Evolutionary conservation across 2,888 invertebrate genomes (phyloP).

Genomic region (Asteroscopus sphinx): DNA sequence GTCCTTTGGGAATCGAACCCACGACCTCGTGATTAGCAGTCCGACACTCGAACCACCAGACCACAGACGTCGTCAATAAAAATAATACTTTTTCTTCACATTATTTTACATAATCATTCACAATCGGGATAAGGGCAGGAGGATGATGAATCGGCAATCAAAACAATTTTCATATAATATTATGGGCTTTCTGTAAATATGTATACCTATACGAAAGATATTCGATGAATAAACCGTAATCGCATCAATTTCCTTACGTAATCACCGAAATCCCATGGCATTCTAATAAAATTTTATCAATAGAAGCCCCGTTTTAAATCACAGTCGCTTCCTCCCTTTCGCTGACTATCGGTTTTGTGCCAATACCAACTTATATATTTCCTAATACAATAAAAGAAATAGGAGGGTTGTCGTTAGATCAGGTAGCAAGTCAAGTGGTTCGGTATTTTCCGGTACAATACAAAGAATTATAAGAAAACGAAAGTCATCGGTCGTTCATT

Average conservation of each 20-base stretch:
- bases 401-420: conserved; percentile 68
- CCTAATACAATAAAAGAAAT: conserved; percentile 63
- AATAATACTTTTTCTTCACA: too few species aligned
- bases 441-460: conserved; percentile 74
- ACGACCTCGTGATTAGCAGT: too few species aligned
- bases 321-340: conserved; percentile 30
- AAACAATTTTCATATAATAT: too few species aligned
- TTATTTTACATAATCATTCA: too few species aligned
- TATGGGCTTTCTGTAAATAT: neutral
- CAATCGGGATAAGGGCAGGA: too few species aligned
- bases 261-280: conserved; percentile 17
- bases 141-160: too few species aligned
- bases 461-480: conserved; percentile 81
- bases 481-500: conserved; percentile 87
- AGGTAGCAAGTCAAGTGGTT: conserved; percentile 70
- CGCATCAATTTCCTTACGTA: conserved; percentile 25
- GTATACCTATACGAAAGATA: neutral
- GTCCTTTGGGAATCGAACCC: too few species aligned
- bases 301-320: conserved; percentile 50
- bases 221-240: neutral
- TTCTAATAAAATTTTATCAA: conserved; percentile 43
- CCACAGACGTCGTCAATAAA: too few species aligned
- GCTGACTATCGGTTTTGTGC: conserved; percentile 44
- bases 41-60: too few species aligned
- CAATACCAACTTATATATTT: conserved; percentile 53